Base-by-base conservation (phyloP, 2,888 invertebrate genomes). In the Ctena decussata region DNA sequence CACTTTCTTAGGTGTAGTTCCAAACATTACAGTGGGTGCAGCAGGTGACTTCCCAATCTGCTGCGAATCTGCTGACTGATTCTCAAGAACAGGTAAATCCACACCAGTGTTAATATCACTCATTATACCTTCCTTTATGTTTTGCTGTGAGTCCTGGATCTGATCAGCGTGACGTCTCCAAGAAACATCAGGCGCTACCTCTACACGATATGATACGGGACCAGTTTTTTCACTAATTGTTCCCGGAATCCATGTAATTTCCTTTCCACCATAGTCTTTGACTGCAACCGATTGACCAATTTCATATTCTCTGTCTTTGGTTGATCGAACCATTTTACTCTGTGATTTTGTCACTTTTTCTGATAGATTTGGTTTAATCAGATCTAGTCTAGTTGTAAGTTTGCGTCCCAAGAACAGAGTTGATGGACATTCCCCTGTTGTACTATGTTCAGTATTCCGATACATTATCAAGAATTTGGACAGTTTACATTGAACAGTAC, bases 361-460 rank as follows among this genome's bases (percentile, higher is more conserved):
- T 18, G 24, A 24, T 21, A 71, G 21, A 27, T 27, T 71, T 41
- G 83, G 80, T 78, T 75, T 85, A 2, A 80, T 6, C 57, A 44
- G 69, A 46, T 71, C 77, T 27, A 82, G 37, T 27, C 79, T 57
- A 0, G 81, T 79, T 37, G 69, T 39, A 6, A 90, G 89, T 37
- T 91, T 37, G 11, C 95, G 57, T 32, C 77, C 77, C 12, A 80
- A n/a, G 44, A 84, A 84, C 60, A 84, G n/a, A 15, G 44, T 32
- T 32, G 78, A 35, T 18, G 82, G 82, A 1, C 57, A 39, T 53
- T 82, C 82, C 27, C 78, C 78, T 0, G 82, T 82, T 30, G 78
- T 82, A 27, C 69, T 6, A 78, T 73, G 82, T 15, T 8, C 39
- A 3, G 77, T 24, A 32, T 78, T 82, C 18, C 82, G n/a, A 24